Evolutionary conservation across 2,797 vertebrate genomes (phyloP).

Genomic region (Anniella stebbinsi): DNA sequence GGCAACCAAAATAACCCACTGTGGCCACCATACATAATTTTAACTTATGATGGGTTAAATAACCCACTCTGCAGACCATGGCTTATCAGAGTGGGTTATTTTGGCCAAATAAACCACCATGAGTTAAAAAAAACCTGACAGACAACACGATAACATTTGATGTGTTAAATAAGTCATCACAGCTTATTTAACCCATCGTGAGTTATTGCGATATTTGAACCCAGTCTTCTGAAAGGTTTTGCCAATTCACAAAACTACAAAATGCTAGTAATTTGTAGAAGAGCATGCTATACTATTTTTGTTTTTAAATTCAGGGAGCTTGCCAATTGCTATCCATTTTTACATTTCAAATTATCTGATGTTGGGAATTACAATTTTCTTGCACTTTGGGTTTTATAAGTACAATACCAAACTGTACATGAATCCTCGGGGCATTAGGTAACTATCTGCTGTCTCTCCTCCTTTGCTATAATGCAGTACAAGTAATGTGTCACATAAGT

Average conservation of each 20-base stretch:
- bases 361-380: neutral
- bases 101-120: no score
- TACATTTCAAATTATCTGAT: neutral
- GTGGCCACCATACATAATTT: no score
- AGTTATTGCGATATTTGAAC: no score
- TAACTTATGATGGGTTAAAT: neutral
- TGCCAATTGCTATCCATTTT: neutral
- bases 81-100: no score
- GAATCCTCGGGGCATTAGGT: neutral
- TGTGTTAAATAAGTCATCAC: no score
- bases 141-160: no score
- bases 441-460: neutral
- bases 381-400: neutral
- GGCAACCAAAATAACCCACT: no score
- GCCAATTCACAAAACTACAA: neutral
- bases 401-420: neutral
- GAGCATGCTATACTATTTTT: neutral
- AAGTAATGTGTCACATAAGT: slow-evolving; percentile 1
- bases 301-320: neutral
- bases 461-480: neutral
- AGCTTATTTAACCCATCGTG: no score
- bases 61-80: neutral
- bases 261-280: neutral
- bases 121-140: no score
- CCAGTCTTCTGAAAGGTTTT: neutral